Evolutionary conservation across 1,140 invertebrate genomes (phyloP).

Genomic region (Cyclina sinensis): DNA sequence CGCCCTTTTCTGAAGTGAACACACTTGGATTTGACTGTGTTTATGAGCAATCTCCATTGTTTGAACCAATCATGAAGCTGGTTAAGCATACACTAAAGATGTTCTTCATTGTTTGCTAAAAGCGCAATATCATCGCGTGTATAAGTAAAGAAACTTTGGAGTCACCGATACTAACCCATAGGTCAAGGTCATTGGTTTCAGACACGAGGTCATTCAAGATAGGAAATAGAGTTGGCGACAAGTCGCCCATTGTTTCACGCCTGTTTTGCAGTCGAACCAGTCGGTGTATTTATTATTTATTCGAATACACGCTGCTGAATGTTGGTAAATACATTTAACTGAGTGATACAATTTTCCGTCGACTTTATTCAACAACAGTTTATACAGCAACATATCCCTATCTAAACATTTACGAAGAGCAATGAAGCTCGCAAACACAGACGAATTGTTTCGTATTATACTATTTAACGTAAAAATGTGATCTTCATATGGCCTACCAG

Average conservation of each 20-base stretch:
- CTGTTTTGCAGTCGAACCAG: constrained; percentile 31
- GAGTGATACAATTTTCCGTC: constrained; percentile 32
- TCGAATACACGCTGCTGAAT: not conserved
- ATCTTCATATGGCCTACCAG: constrained; percentile 11
- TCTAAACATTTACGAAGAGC: constrained; percentile 33
- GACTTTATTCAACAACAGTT: constrained; percentile 1
- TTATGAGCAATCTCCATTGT: constrained; percentile 26
- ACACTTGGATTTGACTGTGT: constrained; percentile 14
- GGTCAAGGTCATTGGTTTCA: constrained; percentile 35
- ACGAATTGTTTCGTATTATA: too few species aligned
- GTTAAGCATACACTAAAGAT: not conserved
- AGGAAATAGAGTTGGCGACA: constrained; percentile 44
- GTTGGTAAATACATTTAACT: not conserved
- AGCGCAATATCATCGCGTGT: constrained; percentile 39
- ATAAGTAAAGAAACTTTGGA: not conserved
- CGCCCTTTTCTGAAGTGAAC: constrained; percentile 31
- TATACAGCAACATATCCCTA: too few species aligned
- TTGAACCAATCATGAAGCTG: constrained; percentile 4
- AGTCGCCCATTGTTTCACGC: constrained; percentile 54
- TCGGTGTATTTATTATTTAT: constrained; percentile 41
- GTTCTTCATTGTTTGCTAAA: not conserved
- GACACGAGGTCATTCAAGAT: constrained; percentile 28
- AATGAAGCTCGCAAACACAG: constrained; percentile 14
- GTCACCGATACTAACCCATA: constrained; percentile 1
- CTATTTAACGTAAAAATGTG: too few species aligned